Conservation (phyloP, 1,140 invertebrate genomes). For the Battus philenor region DNA sequence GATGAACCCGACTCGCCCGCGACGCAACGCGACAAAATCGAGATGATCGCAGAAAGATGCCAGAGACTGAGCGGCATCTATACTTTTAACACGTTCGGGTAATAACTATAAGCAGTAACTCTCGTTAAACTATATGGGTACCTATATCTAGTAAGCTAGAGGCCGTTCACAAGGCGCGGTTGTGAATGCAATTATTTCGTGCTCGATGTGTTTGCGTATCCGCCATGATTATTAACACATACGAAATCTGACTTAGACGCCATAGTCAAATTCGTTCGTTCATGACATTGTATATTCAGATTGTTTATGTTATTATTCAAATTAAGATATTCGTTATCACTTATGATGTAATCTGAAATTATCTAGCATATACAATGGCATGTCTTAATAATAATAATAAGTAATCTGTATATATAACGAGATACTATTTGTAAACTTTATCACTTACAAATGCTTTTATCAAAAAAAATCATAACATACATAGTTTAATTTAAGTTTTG, state of each 20-base stretch:
- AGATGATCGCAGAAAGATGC: conserved; percentile 43
- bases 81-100: conserved; percentile 46
- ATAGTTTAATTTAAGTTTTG: too few species aligned
- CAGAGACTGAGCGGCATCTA: conserved; percentile 26
- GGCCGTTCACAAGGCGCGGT: conserved; percentile 60
- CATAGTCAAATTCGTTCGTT: neutral
- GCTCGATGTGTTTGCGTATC: conserved; percentile 49
- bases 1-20: conserved; percentile 53
- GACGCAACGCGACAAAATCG: conserved; percentile 62
- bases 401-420: too few species aligned
- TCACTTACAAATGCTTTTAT: too few species aligned
- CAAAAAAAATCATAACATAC: too few species aligned
- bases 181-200: conserved; percentile 69
- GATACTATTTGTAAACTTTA: too few species aligned
- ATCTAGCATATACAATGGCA: conserved; percentile 9
- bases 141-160: conserved; percentile 36
- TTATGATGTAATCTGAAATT: conserved; percentile 17
- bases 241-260: conserved; percentile 26
- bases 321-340: conserved; percentile 12
- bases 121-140: conserved; percentile 43
- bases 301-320: conserved; percentile 8
- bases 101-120: conserved; percentile 52
- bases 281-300: conserved; percentile 10
- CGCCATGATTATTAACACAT: conserved; percentile 47
- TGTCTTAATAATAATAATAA: too few species aligned